Evolutionary conservation across 2,113 vertebrate genomes (phyloP).

Genomic region (Furnarius figulus): DNA sequence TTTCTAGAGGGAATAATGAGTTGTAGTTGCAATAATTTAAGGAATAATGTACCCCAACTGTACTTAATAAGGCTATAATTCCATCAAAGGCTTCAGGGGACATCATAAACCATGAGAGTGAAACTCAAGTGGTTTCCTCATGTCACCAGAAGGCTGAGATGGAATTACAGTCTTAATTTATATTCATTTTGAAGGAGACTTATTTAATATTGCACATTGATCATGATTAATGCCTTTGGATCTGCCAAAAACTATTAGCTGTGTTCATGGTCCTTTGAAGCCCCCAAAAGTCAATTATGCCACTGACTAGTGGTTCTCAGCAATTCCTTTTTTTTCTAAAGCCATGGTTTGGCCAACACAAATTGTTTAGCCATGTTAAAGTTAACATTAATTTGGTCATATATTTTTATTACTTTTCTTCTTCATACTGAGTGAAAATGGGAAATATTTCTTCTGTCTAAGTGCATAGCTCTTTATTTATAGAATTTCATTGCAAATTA

Average conservation of each 20-base stretch:
- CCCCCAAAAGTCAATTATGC: slow-evolving; percentile 25
- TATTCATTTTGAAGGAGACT: slow-evolving; percentile 48
- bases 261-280: slow-evolving; percentile 26
- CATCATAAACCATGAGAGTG: slow-evolving; percentile 32
- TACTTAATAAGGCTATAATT: slow-evolving; percentile 57
- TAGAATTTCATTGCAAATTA: not conserved
- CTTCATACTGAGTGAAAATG: not conserved
- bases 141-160: slow-evolving; percentile 45
- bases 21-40: slow-evolving; percentile 61
- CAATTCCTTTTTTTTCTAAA: not conserved
- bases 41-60: slow-evolving; percentile 60
- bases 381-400: not conserved
- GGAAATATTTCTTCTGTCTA: not conserved
- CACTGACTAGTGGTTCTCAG: not conserved
- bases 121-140: slow-evolving; percentile 42
- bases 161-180: slow-evolving; percentile 55
- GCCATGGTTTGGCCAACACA: not conserved
- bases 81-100: slow-evolving; percentile 43
- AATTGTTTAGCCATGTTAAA: not conserved
- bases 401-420: not conserved
- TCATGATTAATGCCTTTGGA: slow-evolving; percentile 45
- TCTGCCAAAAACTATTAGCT: slow-evolving; percentile 40
- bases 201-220: slow-evolving; percentile 55
- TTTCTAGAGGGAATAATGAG: slow-evolving; percentile 57
- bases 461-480: not conserved